A percentile compares a stretch with the other conserved stretches of the same genome.
These are phyloP conservation scores for Apteryx owenii DNA, from an alignment of 2,113 vertebrate species.

Conservation along the genomic window DNA sequence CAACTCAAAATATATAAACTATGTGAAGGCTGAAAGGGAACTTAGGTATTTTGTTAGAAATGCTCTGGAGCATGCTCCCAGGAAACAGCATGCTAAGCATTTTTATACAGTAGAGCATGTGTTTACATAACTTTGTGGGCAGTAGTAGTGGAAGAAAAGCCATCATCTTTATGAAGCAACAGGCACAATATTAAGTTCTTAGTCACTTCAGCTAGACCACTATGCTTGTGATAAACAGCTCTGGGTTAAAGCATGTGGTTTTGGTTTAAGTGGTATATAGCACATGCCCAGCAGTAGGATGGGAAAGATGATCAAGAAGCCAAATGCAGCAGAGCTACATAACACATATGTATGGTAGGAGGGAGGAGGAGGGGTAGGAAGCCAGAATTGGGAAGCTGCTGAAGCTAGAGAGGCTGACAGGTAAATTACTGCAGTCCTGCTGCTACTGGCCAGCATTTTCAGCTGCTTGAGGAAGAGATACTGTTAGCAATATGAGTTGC, in stretches of 20 bases:
- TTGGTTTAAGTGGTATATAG: neutral
- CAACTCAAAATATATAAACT: neutral
- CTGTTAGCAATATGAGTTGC: neutral
- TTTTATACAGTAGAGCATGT: neutral
- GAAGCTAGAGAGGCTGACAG: neutral
- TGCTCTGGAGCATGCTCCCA: neutral
- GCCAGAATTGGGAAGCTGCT: neutral
- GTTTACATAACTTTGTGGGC: neutral
- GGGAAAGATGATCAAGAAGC: rapidly evolving
- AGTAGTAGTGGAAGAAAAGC: neutral
- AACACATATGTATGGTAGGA: neutral
- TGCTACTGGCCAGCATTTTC: neutral
- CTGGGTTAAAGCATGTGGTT: neutral
- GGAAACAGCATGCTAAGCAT: rapidly evolving
- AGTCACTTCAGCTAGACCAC: rapidly evolving
- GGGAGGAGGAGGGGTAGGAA: neutral
- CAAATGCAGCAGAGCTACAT: neutral
- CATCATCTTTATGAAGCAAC: neutral
- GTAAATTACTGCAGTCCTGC: neutral
- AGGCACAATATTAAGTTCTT: rapidly evolving
- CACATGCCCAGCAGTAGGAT: neutral
- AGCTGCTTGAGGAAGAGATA: neutral
- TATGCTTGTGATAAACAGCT: neutral
- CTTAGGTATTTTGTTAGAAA: neutral
- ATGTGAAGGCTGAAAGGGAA: neutral